Conservation (phyloP, 2,888 invertebrate genomes). For the Boloria selene region DNA sequence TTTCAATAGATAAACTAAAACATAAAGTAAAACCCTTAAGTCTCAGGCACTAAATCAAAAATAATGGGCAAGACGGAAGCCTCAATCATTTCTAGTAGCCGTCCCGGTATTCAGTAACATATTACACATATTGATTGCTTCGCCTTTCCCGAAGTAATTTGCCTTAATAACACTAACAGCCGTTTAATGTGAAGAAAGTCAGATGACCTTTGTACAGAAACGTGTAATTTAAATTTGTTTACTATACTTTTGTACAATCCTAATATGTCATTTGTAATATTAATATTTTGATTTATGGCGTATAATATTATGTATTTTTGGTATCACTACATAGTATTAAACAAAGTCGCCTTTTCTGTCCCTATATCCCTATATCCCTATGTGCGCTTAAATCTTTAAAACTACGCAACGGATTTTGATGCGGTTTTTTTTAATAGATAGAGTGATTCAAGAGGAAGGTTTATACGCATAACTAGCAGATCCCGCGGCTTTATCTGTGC, state of each 20-base stretch:
- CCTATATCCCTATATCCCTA: too few species aligned
- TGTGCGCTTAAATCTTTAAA: too few species aligned
- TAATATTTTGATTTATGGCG: background rate
- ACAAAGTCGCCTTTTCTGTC: too few species aligned
- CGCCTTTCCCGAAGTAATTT: slow-evolving; percentile 64
- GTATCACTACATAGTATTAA: too few species aligned
- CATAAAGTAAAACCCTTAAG: slow-evolving; percentile 33
- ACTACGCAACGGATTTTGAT: too few species aligned
- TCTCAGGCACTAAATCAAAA: slow-evolving; percentile 61
- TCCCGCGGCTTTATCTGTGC: too few species aligned
- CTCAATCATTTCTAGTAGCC: slow-evolving; percentile 58
- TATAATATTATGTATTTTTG: too few species aligned
- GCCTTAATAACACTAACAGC: slow-evolving; percentile 74
- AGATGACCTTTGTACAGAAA: slow-evolving; percentile 28
- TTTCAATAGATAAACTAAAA: slow-evolving; percentile 10
- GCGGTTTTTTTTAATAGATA: too few species aligned
- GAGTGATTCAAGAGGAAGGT: too few species aligned
- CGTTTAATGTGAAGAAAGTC: slow-evolving; percentile 38
- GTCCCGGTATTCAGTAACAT: slow-evolving; percentile 56
- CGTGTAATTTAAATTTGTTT: slow-evolving; percentile 7
- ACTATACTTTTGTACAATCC: background rate
- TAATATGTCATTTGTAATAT: slow-evolving; percentile 8
- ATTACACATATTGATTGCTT: slow-evolving; percentile 65
- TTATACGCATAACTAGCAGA: too few species aligned
- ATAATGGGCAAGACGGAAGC: slow-evolving; percentile 72